These are phyloP conservation scores for Lottia scabra DNA, from an alignment of 2,888 invertebrate genomes.

Conservation along the genomic window DNA sequence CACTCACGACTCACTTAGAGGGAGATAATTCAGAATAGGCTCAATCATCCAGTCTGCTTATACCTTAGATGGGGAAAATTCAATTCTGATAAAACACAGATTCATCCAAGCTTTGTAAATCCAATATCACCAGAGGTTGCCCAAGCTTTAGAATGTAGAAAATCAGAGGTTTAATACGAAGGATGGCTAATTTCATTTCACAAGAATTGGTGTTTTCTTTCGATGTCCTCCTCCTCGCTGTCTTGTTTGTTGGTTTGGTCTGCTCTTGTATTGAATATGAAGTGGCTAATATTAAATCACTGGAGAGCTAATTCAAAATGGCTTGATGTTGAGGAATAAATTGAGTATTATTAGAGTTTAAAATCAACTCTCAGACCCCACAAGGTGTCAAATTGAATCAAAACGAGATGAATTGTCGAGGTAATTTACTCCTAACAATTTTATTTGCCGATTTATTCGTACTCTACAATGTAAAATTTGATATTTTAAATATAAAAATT, in stretches of 20 bases:
- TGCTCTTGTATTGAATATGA: background rate
- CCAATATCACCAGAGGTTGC: background rate
- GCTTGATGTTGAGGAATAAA: background rate
- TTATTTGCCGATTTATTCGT: no score
- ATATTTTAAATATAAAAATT: no score
- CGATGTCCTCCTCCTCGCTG: background rate
- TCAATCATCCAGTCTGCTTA: no score
- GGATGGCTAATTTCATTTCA: background rate
- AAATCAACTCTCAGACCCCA: background rate
- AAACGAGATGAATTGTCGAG: background rate
- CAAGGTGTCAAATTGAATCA: background rate
- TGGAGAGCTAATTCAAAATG: background rate
- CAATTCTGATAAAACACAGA: no score
- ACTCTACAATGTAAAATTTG: no score
- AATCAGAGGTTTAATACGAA: no score
- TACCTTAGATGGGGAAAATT: no score
- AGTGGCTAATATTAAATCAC: slow-evolving; percentile 2
- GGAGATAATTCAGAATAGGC: no score
- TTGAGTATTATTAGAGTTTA: background rate
- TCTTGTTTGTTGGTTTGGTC: slow-evolving; percentile 7
- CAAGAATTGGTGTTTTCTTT: slow-evolving; percentile 1
- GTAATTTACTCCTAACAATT: background rate
- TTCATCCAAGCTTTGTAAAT: background rate
- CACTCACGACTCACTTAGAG: no score
- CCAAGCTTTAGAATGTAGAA: background rate